Evolutionary conservation across 2,113 vertebrate species (phyloP).

Genomic region (Nothoprocta pentlandii): DNA sequence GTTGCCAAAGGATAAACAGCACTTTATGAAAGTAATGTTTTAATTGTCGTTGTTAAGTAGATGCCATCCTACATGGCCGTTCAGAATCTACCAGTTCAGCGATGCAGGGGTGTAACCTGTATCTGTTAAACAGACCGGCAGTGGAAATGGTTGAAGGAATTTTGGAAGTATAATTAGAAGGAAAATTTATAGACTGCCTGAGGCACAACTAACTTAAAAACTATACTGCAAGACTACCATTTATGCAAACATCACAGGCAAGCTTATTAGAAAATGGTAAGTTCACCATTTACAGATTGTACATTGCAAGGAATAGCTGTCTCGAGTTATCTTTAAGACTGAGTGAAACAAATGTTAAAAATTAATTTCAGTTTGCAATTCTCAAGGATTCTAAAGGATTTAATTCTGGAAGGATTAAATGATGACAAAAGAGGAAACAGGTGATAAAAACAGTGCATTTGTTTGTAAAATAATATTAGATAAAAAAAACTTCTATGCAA

Average conservation of each 20-base stretch:
- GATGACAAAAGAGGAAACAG: not conserved
- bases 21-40: not conserved
- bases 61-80: not conserved
- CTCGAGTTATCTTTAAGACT: not conserved
- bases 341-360: not conserved
- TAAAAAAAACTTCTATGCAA: not conserved
- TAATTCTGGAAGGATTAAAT: not conserved
- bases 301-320: not conserved
- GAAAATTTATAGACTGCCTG: not conserved
- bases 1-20: not conserved
- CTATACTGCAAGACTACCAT: not conserved
- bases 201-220: not conserved
- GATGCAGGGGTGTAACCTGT: not conserved
- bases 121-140: fast-evolving
- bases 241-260: not conserved
- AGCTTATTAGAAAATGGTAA: not conserved
- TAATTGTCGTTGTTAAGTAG: not conserved
- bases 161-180: not conserved
- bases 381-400: not conserved
- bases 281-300: not conserved
- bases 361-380: not conserved
- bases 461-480: not conserved
- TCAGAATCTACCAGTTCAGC: not conserved
- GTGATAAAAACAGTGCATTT: not conserved
- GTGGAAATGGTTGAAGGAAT: not conserved